Base-by-base conservation (phyloP, 2,113 vertebrate genomes). In the Parus major region DNA sequence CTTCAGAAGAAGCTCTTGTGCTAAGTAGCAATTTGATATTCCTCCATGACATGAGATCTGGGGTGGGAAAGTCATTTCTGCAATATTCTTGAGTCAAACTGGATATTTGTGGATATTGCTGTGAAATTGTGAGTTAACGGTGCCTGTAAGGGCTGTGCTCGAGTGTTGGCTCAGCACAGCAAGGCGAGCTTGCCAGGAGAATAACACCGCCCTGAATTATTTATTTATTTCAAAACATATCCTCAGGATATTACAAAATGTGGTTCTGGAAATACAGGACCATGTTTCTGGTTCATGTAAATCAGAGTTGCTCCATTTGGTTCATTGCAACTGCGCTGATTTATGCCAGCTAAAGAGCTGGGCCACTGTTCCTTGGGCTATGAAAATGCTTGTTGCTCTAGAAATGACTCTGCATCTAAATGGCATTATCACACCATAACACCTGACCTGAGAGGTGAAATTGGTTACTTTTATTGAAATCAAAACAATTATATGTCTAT, bases 391-490 rank as follows among this genome's bases (percentile, higher is more conserved):
- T 70, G 78, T 64, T 88, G 68, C 65, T 90, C 95, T 75, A 76
- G 82, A 93, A 85, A 78, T 85, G 22, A 60, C 52, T 95, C 65
- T 91, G 65, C 85, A 96, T 82, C 87, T 94, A 59, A 93, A 87
- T 72, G 82, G 28, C 7, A 72, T 93, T 92, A 95, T 96, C 88
- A 61, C 76, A 70, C 61, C 57, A 7, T 82, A 94, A 83, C 77
- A 91, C 84, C 80, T 89, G 76, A 93, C 78, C 72, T 66, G 46
- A 88, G 79, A 93, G 90, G 82, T 90, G 82, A 84, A 92, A 92
- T 61, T 88, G 91, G 71, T 70, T 93, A 47, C 87, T 55, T 93
- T 92, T 87, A 86, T 66, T 95, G 82, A 66, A 95, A 85, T 95
- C n/a, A 93, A 73, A 97, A 82, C 63, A 95, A 76, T 95, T 81